Evolutionary conservation across 1,140 invertebrate genomes (phyloP).

Genomic region (Bombus sylvicola): DNA sequence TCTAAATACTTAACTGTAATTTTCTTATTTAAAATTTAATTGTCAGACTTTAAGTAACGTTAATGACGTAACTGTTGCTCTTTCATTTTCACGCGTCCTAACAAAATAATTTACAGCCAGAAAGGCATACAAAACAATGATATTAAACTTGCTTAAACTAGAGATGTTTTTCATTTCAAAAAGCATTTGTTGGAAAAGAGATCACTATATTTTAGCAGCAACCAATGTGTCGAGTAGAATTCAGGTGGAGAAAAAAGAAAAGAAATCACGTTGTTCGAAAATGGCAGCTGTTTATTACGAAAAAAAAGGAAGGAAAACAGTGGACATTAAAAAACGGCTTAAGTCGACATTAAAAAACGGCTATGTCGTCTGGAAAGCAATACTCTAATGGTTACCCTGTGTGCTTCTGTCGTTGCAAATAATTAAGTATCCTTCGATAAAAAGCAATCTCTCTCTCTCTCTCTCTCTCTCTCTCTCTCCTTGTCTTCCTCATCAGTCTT

Average conservation of each 20-base stretch:
- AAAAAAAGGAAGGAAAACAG: conserved; percentile 21
- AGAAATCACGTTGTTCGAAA: conserved; percentile 13
- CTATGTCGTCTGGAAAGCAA: conserved; percentile 33
- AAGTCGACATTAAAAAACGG: conserved; percentile 6
- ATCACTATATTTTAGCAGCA: not conserved
- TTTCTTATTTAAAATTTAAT: too few relatives aligned
- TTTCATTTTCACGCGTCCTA: not conserved
- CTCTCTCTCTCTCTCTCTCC: not conserved
- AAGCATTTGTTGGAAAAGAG: not conserved
- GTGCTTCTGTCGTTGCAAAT: conserved; percentile 28
- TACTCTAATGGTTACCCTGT: conserved; percentile 52
- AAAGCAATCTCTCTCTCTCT: not conserved
- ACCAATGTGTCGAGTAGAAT: not conserved
- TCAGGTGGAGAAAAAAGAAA: not conserved
- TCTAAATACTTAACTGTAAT: not conserved
- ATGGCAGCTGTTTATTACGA: conserved; percentile 63
- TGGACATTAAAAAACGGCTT: conserved; percentile 39
- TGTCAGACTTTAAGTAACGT: too few relatives aligned
- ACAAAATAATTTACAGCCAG: not conserved
- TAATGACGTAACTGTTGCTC: not conserved
- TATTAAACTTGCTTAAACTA: not conserved
- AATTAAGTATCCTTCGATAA: conserved; percentile 34
- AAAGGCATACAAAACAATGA: too few relatives aligned
- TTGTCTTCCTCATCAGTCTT: conserved; percentile 50
- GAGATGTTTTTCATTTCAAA: not conserved